Percentiles rank a stretch among this genome's conserved stretches.
phyloP scores from a whole-genome alignment of 2,797 vertebrate species.

The Gallinago nigripennis region DNA sequence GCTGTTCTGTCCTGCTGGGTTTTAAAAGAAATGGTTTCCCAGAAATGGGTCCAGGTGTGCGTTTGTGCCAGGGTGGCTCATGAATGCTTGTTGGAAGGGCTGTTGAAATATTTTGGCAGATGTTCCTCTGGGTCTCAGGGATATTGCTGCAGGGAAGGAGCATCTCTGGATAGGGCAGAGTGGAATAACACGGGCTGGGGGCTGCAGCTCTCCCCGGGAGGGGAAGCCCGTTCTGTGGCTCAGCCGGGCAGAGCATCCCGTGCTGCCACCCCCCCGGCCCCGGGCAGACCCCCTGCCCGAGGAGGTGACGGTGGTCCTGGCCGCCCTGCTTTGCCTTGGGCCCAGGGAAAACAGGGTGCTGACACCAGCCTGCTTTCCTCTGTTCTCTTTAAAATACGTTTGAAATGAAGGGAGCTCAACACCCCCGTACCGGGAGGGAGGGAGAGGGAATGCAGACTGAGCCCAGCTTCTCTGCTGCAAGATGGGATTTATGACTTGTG shows the following conservation, averaged over 20 bases:
- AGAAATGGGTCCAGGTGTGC: neutral
- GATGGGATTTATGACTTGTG: constrained; percentile 5
- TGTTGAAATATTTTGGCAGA: neutral
- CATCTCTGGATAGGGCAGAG: neutral
- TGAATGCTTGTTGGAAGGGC: neutral
- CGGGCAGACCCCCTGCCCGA: fast-evolving
- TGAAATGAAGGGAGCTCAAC: neutral
- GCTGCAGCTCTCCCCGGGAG: neutral
- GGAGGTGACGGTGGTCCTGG: neutral
- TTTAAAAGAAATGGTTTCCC: neutral
- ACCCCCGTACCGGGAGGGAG: neutral
- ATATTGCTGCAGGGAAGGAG: neutral
- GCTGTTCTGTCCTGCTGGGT: constrained; percentile 8
- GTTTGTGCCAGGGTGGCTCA: neutral
- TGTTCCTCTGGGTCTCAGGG: neutral
- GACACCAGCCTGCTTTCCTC: neutral
- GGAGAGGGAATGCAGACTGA: neutral
- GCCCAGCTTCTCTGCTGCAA: neutral
- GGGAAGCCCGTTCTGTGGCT: neutral
- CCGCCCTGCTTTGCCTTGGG: fast-evolving
- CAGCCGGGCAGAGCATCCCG: neutral
- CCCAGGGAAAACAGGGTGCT: neutral
- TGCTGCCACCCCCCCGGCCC: neutral
- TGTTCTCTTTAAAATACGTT: fast-evolving
- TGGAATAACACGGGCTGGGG: neutral